Percentiles rank a stretch among this genome's conserved stretches.
Evolutionary conservation across 2,113 vertebrate species (phyloP).

Genomic region (Sakesphorus luctuosus): DNA sequence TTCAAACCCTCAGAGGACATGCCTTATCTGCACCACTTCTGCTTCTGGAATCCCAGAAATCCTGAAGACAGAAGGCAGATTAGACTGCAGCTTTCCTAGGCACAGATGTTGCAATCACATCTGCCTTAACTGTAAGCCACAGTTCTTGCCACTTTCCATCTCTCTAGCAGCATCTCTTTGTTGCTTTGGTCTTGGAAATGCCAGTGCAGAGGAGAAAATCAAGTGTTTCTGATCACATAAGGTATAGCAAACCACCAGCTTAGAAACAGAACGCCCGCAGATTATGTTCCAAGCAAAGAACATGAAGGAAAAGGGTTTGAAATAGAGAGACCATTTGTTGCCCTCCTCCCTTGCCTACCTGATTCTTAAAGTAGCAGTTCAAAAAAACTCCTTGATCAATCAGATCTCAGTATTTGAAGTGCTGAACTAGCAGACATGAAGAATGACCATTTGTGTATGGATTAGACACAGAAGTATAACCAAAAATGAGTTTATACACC

Average conservation of each 20-base stretch:
- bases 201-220: neutral
- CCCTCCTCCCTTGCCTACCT: neutral
- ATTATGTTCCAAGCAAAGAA: neutral
- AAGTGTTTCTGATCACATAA: neutral
- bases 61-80: slow-evolving; percentile 12
- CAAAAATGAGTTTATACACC: neutral
- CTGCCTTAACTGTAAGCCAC: neutral
- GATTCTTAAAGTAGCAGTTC: neutral
- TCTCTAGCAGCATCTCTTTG: neutral
- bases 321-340: neutral
- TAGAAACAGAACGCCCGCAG: neutral
- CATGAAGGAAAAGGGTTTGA: neutral
- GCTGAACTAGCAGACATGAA: neutral
- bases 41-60: slow-evolving; percentile 37
- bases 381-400: neutral
- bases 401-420: neutral
- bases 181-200: neutral
- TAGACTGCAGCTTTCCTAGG: neutral
- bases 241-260: neutral
- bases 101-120: slow-evolving; percentile 11
- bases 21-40: slow-evolving; percentile 25
- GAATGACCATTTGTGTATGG: neutral
- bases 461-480: rapidly evolving
- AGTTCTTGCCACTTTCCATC: neutral
- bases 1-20: slow-evolving; percentile 21